A percentile compares a stretch with the other conserved stretches of the same genome.
phyloP scores from a whole-genome alignment of 1,140 invertebrate genomes.

The Aphaenogaster rudis region DNA sequence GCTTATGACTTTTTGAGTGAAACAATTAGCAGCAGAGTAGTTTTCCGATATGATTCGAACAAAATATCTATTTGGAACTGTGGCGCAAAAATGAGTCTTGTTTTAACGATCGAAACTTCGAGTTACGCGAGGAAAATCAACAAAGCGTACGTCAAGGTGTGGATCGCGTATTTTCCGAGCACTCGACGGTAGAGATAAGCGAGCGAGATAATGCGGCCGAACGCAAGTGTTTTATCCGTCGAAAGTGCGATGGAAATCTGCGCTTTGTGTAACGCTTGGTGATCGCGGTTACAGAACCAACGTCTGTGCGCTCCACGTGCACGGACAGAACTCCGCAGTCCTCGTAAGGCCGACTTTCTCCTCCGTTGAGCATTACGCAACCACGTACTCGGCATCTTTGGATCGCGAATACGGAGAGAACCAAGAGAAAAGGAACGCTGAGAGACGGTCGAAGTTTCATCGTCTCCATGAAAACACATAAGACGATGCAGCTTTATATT shows the following conservation, averaged over 20 bases:
- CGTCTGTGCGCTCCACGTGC: slow-evolving; percentile 32
- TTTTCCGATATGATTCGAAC: background rate
- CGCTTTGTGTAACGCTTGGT: slow-evolving; percentile 29
- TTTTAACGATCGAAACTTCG: slow-evolving; percentile 9
- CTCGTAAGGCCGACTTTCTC: slow-evolving; percentile 69
- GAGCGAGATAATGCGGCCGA: slow-evolving; percentile 40
- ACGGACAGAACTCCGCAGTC: slow-evolving; percentile 56
- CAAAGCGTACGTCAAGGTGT: slow-evolving; percentile 37
- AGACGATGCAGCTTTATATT: background rate
- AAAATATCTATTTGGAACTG: slow-evolving; percentile 5
- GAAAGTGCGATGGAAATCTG: slow-evolving; percentile 63
- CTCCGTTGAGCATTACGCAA: slow-evolving; percentile 70
- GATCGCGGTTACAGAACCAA: slow-evolving; percentile 38
- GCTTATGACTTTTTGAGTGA: too few relatives aligned
- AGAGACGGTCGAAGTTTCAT: slow-evolving; percentile 31
- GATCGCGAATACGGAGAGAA: slow-evolving; percentile 55
- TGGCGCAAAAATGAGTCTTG: slow-evolving; percentile 15
- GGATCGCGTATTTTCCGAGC: slow-evolving; percentile 37
- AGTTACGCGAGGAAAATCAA: slow-evolving; percentile 27
- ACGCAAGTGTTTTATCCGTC: slow-evolving; percentile 43
- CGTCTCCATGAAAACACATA: background rate
- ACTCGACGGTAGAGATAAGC: slow-evolving; percentile 45
- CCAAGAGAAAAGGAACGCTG: background rate
- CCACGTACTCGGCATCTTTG: slow-evolving; percentile 62
- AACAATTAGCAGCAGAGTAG: background rate